Evolutionary conservation across 2,888 invertebrate species (phyloP), one percentile per base, ranked within the genome.

Genomic region (Brachycybe producta): DNA sequence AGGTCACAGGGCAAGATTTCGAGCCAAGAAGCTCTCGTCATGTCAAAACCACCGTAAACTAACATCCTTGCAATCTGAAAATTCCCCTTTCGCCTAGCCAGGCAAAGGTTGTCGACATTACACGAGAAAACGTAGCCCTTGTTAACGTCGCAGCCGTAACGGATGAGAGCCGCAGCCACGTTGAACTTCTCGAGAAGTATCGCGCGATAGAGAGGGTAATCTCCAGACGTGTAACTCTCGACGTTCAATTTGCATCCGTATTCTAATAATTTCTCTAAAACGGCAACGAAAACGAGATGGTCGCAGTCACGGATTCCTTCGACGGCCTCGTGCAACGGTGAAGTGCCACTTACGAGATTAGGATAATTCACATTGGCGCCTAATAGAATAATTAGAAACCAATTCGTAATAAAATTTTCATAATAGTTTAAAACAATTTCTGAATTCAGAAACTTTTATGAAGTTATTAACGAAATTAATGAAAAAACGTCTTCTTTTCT

Each of bases 71-170:
- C 59, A 23, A 61, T 44, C 17, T 40, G 27, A n/a, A 58, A 52
- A 43, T 58, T 56, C 13, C 58, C 57, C 42, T 59, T 56, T 39
- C 58, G 56, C 36, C 55, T 50, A 17, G 61, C 61, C 44, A 61
- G 52, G 45, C 57, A 55, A 23, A 62, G 56, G 48, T 57, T 61
- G 53, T 61, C 77, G 49, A 76, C 68, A 21, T 57, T 55, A 71
- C 74, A 57, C 13, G 73, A 70, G 48, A 72, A 69, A 51, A 75
- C 67, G 58, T 76, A 75, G 54, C 73, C 72, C 2, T 72, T 65
- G 61, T 78, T 79, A 0, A 78, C 77, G 59, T 79, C 75, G 8
- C 76, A 76, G 28, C 80, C 80, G 55, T 77, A 72, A 48, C 73
- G 71, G 45, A 79, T 73, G 8, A 79, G 67, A 38, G 71, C 66